Percentiles rank a stretch among this genome's conserved stretches.
Evolutionary conservation across 2,888 invertebrate species (phyloP).

Genomic region (Criorhina ranunculi): DNA sequence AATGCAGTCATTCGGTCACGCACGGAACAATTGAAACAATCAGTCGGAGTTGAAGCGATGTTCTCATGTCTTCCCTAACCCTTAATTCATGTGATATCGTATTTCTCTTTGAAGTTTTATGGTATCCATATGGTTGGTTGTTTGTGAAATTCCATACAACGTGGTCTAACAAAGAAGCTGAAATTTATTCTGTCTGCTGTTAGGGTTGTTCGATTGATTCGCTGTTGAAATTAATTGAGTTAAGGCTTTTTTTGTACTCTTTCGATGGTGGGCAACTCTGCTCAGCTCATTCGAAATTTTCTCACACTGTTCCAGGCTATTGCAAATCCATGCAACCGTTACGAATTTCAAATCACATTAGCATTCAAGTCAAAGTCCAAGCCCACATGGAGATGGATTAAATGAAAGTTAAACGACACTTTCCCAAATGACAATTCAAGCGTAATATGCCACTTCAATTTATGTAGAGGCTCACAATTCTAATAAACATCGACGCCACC

Average conservation of each 20-base stretch:
- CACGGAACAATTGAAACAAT: slow-evolving; percentile 68
- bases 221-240: slow-evolving; percentile 20
- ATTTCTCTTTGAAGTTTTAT: slow-evolving; percentile 61
- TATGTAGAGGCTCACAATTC: slow-evolving; percentile 27
- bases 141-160: slow-evolving; percentile 24
- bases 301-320: neutral
- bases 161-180: neutral
- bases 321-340: slow-evolving; percentile 12
- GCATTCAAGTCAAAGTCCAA: slow-evolving; percentile 41
- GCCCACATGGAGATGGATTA: slow-evolving; percentile 54
- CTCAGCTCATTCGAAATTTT: no score
- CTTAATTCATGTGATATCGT: slow-evolving; percentile 47
- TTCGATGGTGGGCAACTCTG: neutral
- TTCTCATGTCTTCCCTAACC: slow-evolving; percentile 23
- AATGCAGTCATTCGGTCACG: slow-evolving; percentile 59
- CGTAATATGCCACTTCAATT: slow-evolving; percentile 53
- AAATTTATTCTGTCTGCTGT: slow-evolving; percentile 4
- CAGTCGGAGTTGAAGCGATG: slow-evolving; percentile 31
- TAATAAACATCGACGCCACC: slow-evolving; percentile 56
- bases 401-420: slow-evolving; percentile 73
- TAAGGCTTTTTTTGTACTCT: slow-evolving; percentile 19
- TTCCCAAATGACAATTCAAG: slow-evolving; percentile 73
- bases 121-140: slow-evolving; percentile 40
- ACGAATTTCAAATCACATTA: slow-evolving; percentile 34
- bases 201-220: slow-evolving; percentile 18